Percentiles rank a stretch among this genome's conserved stretches.
phyloP scores from a whole-genome alignment of 2,888 invertebrate genomes.

The Melanostoma mellinum region DNA sequence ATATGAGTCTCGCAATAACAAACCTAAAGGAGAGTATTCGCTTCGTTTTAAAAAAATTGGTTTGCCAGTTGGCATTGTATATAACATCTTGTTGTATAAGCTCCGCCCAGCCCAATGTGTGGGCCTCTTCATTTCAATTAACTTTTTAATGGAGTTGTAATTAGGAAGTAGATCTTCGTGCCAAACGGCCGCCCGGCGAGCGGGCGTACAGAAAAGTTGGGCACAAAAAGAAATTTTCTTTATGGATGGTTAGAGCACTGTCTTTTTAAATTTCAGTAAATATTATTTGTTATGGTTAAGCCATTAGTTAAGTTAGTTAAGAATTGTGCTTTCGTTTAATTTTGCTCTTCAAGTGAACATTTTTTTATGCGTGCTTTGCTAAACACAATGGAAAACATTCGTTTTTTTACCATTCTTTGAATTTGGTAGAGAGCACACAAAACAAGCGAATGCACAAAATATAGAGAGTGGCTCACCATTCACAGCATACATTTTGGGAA shows the following conservation, averaged over 20 bases:
- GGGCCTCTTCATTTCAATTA: slow-evolving; percentile 74
- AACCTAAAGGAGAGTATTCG: slow-evolving; percentile 48
- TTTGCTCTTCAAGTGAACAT: background rate
- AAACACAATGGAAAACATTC: no score
- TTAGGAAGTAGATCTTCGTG: slow-evolving; percentile 74
- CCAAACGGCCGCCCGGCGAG: slow-evolving; percentile 66
- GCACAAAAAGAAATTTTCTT: slow-evolving; percentile 51
- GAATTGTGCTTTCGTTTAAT: background rate
- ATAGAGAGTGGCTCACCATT: no score
- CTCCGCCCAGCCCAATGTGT: slow-evolving; percentile 57
- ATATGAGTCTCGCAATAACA: background rate
- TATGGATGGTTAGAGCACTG: slow-evolving; percentile 30
- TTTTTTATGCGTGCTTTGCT: no score
- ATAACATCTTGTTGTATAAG: slow-evolving; percentile 54
- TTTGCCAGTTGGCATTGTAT: slow-evolving; percentile 61
- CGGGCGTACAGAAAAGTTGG: background rate
- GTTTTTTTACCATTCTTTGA: no score
- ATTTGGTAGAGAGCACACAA: no score
- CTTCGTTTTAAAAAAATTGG: slow-evolving; percentile 46
- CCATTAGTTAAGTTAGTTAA: slow-evolving; percentile 29
- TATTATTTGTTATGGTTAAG: slow-evolving; percentile 48
- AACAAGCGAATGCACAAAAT: no score
- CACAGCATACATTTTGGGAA: no score
- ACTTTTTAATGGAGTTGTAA: slow-evolving; percentile 74
- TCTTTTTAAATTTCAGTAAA: slow-evolving; percentile 17